Percentiles rank a stretch among this genome's conserved stretches.
phyloP scores from a whole-genome alignment of 2,888 invertebrate species.

The Patella pellucida region DNA sequence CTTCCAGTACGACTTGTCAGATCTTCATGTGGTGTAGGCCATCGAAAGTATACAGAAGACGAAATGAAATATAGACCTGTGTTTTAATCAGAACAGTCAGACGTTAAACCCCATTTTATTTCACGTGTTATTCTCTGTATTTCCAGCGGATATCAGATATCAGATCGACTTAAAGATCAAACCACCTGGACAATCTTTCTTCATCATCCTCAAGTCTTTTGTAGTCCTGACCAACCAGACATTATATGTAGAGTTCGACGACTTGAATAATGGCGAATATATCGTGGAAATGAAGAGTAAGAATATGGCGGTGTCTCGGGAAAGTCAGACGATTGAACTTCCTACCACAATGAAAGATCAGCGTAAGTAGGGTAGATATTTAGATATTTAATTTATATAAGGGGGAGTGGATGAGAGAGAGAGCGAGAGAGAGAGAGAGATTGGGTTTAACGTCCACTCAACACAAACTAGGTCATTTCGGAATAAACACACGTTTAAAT shows the following conservation, averaged over 20 bases:
- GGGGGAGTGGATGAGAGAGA: too few relatives aligned
- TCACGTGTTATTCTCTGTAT: background rate
- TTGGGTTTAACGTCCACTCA: too few relatives aligned
- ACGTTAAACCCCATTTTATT: too few relatives aligned
- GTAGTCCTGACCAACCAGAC: background rate
- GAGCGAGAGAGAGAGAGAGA: too few relatives aligned
- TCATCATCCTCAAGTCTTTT: background rate
- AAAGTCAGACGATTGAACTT: background rate
- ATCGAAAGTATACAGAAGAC: too few relatives aligned
- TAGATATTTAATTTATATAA: too few relatives aligned
- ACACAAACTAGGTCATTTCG: too few relatives aligned
- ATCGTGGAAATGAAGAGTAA: background rate
- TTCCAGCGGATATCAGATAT: background rate
- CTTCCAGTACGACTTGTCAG: too few relatives aligned
- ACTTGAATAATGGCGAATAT: background rate
- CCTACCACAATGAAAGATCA: background rate
- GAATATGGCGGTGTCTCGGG: background rate
- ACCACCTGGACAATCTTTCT: background rate
- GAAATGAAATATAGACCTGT: too few relatives aligned
- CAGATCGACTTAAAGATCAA: background rate
- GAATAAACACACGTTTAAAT: too few relatives aligned
- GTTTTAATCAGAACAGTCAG: too few relatives aligned
- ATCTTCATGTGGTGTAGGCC: too few relatives aligned
- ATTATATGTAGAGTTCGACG: background rate
- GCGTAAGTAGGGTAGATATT: background rate